Evolutionary conservation across 2,113 vertebrate genomes (phyloP).

Genomic region (Catharus bicknelli): DNA sequence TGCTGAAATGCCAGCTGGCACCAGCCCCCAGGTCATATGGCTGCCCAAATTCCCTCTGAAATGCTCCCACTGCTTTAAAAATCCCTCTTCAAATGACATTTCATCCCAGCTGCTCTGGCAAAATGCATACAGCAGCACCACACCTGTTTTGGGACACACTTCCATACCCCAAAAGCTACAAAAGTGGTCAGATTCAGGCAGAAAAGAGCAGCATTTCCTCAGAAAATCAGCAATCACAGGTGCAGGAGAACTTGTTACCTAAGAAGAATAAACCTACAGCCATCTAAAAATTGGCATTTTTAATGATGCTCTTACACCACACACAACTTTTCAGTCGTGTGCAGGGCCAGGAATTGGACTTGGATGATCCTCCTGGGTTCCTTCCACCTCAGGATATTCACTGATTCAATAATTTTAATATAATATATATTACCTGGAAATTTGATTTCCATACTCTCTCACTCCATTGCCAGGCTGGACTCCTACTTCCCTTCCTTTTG

Average conservation of each 20-base stretch:
- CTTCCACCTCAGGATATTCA: neutral
- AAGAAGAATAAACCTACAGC: neutral
- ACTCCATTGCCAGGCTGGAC: neutral
- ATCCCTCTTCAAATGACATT: neutral
- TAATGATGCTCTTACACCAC: accelerated
- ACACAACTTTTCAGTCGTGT: accelerated
- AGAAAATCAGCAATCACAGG: neutral
- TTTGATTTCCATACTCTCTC: neutral
- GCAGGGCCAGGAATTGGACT: neutral
- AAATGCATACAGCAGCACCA: accelerated
- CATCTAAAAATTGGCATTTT: neutral
- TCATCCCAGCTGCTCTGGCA: neutral
- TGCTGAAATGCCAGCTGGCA: neutral
- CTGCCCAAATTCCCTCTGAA: neutral
- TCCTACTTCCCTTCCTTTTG: neutral
- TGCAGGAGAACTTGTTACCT: neutral
- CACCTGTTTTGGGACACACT: neutral
- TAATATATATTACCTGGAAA: neutral
- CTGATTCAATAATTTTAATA: neutral
- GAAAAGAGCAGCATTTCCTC: neutral
- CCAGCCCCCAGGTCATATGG: neutral
- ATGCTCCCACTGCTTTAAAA: neutral
- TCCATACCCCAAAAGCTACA: neutral
- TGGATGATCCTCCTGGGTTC: neutral
- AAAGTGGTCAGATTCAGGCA: neutral